Percentiles rank a stretch among this genome's conserved stretches.
Conservation (phyloP, 2,113 vertebrate genomes). For the Okapia johnstoni region DNA sequence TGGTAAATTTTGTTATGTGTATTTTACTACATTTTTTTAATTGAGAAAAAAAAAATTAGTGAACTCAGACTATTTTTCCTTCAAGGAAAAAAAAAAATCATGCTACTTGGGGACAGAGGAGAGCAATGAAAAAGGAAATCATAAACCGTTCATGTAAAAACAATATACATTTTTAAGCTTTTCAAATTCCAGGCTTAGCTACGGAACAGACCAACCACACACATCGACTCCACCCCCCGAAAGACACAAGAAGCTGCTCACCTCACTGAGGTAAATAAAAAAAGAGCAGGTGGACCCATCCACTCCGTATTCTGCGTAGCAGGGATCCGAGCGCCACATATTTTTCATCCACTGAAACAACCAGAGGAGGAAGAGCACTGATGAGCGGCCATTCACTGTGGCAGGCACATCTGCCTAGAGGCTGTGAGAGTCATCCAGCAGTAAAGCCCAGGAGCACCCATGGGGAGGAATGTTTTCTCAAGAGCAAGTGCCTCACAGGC, state of each 20-base stretch:
- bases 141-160: background rate
- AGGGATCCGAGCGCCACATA: slow-evolving; percentile 97
- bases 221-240: accelerated
- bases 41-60: background rate
- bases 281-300: slow-evolving; percentile 96
- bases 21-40: background rate
- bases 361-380: background rate
- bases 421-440: background rate
- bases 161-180: background rate
- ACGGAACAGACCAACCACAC: background rate
- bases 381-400: background rate
- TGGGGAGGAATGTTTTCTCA: background rate
- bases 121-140: background rate
- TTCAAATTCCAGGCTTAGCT: background rate
- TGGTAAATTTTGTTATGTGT: background rate
- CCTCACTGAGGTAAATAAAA: slow-evolving; percentile 99
- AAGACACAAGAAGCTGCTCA: slow-evolving; percentile 75
- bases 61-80: background rate
- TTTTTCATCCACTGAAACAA: slow-evolving; percentile 97
- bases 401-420: background rate
- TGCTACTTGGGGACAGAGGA: background rate
- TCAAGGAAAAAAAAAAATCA: background rate
- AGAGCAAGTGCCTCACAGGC: background rate
- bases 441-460: background rate
- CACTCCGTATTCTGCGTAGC: slow-evolving; percentile 94